Evolutionary conservation across 2,888 invertebrate species (phyloP), one percentile per base, ranked within the genome.

Genomic region (Entomobrya multifasciata): DNA sequence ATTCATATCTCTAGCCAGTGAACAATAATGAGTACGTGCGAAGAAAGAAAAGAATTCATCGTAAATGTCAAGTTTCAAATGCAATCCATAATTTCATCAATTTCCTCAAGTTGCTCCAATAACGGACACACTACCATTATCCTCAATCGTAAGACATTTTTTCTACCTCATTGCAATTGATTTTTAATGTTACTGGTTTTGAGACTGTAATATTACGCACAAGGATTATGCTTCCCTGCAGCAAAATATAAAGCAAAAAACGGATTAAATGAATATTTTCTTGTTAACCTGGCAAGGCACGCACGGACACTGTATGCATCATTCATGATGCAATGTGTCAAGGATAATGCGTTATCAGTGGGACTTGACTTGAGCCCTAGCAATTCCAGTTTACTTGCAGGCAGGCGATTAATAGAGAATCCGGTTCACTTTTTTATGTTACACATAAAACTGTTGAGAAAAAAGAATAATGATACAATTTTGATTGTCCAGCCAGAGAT

Each of bases 371-470:
- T n/a, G 11, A 20, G n/a, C 62, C 8, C 62, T 11, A 62, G 36
- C 36, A 22, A 76, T 55, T 76, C 76, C 55, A 76, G 76, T 76
- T 57, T 76, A 55, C 57, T n/a, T 52, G 20, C n/a, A n/a, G n/a
- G n/a, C 36, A 22, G 47, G 20, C 11, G 70, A 30, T 76, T 55
- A 70, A 44, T 70, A 22, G 47, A n/a, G n/a, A 30, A 44, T 25
- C 5, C 49, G 13, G 25, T 57, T 15, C 57, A n/a, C n/a, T n/a
- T n/a, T n/a, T n/a, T n/a, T n/a, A n/a, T n/a, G n/a, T 57, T 57
- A 25, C 8, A 10, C 57, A 22, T 57, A 57, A 25, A 57, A 47
- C 13, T 2, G n/a, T 25, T 57, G 25, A 4, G 55, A 20, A 55
- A 55, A 6, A 55, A 55, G 25, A 57, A 57, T 57, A 57, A 57